Percentiles rank a stretch among this genome's conserved stretches.
phyloP scores from a whole-genome alignment of 2,797 vertebrate genomes.

The Adrianichthys oophorus region DNA sequence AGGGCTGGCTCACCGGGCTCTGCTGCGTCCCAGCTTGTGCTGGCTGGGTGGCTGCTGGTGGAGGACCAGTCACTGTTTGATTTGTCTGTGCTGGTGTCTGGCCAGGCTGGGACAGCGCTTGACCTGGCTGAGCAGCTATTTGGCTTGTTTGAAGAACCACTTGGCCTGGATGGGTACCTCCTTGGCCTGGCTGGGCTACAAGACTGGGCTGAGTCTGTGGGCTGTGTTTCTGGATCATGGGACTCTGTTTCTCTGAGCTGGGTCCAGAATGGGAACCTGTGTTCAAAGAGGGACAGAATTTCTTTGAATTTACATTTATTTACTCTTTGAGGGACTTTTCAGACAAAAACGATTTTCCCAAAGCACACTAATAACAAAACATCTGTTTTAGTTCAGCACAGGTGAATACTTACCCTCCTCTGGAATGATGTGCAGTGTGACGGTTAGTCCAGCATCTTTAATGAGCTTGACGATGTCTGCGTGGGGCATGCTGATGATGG shows the following conservation, averaged over 20 bases:
- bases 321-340: too few relatives aligned
- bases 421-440: constrained; percentile 98
- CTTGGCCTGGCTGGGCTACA: constrained; percentile 82
- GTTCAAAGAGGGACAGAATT: constrained; percentile 13
- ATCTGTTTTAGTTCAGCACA: too few relatives aligned
- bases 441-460: constrained; percentile 97
- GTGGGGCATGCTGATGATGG: constrained; percentile 99
- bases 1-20: constrained; percentile 81
- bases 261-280: constrained; percentile 93
- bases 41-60: constrained; percentile 60
- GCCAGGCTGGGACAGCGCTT: constrained; percentile 52
- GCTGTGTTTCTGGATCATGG: constrained; percentile 94
- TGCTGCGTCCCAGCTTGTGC: constrained; percentile 63
- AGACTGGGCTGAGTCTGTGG: constrained; percentile 88
- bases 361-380: neutral
- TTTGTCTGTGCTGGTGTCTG: constrained; percentile 61
- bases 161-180: constrained; percentile 62
- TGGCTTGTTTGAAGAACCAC: constrained; percentile 59
- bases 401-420: constrained; percentile 88
- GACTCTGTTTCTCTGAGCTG: constrained; percentile 97
- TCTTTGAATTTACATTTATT: neutral
- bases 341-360: neutral
- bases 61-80: constrained; percentile 57
- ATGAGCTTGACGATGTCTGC: constrained; percentile 99
- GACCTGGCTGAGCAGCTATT: constrained; percentile 59